A percentile compares a stretch with the other conserved stretches of the same genome.
Evolutionary conservation across 2,797 vertebrate species (phyloP).

Genomic region (Microcaecilia unicolor): DNA sequence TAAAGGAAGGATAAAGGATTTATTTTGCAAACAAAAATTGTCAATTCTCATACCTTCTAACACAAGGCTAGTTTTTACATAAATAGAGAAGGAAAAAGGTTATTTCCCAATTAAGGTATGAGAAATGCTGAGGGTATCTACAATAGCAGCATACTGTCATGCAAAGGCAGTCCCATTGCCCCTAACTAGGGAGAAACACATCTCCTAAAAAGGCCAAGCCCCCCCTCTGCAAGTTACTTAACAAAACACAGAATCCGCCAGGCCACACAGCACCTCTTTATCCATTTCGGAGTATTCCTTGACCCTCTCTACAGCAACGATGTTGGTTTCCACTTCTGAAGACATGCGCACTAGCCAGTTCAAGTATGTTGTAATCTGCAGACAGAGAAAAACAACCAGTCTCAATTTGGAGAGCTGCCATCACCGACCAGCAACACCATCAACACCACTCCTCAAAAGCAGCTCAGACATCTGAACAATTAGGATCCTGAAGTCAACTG

Average conservation of each 20-base stretch:
- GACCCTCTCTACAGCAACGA: slow-evolving; percentile 88
- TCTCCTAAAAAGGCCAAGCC: background rate
- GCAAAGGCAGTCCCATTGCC: background rate
- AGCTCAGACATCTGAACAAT: no score
- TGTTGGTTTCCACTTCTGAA: slow-evolving; percentile 88
- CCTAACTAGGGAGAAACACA: background rate
- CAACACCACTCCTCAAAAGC: background rate
- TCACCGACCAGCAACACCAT: background rate
- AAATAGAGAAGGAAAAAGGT: no score
- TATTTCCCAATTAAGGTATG: no score
- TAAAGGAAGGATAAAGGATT: no score
- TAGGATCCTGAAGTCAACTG: no score
- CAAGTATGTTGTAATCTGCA: slow-evolving; percentile 65
- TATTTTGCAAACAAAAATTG: no score
- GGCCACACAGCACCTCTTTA: slow-evolving; percentile 95
- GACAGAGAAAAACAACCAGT: background rate
- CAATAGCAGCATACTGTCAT: background rate
- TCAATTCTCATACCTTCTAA: no score
- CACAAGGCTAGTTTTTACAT: no score
- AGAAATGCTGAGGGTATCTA: no score
- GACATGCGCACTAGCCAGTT: slow-evolving; percentile 96
- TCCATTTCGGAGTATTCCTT: slow-evolving; percentile 79
- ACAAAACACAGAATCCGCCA: no score
- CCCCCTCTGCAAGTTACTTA: no score
- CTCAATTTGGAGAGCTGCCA: background rate